These are phyloP conservation scores for Beris chalybata DNA, from an alignment of 2,888 invertebrate species.

Conservation along the genomic window DNA sequence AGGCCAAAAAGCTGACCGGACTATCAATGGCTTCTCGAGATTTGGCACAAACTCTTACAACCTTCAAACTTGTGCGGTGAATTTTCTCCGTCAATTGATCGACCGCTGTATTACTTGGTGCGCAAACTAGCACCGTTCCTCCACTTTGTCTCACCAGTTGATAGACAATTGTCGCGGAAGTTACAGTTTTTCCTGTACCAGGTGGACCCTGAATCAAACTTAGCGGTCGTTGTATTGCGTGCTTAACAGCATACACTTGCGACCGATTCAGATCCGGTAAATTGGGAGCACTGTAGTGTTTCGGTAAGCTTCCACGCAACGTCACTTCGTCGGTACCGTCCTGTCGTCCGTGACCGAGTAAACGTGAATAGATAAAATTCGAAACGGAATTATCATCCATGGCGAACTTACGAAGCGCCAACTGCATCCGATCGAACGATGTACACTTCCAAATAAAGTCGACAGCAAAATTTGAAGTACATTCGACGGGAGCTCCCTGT, in stretches of 20 bases:
- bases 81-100: conserved; percentile 99
- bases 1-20: conserved; percentile 91
- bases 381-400: conserved; percentile 96
- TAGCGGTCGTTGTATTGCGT: conserved; percentile 92
- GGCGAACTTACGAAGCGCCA: conserved; percentile 91
- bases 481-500: conserved; percentile 89
- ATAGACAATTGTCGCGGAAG: conserved; percentile 98
- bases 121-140: conserved; percentile 95
- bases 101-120: conserved; percentile 98
- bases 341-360: conserved; percentile 92
- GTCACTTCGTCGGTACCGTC: conserved; percentile 93
- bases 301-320: conserved; percentile 85
- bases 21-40: conserved; percentile 98
- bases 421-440: conserved; percentile 96
- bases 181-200: conserved; percentile 95
- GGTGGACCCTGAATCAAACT: conserved; percentile 97
- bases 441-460: conserved; percentile 99
- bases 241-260: conserved; percentile 97
- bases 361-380: conserved; percentile 94
- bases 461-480: conserved; percentile 93
- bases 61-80: conserved; percentile 92
- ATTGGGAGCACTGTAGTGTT: conserved; percentile 96
- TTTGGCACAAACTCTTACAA: conserved; percentile 93
- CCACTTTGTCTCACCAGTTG: conserved; percentile 94
- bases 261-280: conserved; percentile 97